phyloP scores from a whole-genome alignment of 2,113 vertebrate species.

The Labrus mixtus region DNA sequence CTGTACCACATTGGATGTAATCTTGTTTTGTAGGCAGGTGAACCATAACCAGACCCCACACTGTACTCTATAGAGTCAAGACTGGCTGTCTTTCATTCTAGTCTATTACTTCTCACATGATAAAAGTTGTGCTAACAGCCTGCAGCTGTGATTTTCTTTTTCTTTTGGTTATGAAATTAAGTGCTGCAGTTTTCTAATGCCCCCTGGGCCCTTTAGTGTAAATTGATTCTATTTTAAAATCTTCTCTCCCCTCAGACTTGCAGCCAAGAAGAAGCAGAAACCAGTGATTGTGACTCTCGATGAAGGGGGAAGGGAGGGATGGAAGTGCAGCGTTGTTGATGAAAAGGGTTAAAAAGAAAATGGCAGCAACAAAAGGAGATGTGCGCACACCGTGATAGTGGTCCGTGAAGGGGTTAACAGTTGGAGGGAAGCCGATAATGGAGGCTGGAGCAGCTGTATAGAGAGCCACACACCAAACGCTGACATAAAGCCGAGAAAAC shows the following conservation, averaged over 20 bases:
- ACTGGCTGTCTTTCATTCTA: constrained; percentile 13
- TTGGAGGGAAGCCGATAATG: constrained; percentile 64
- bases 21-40: constrained; percentile 40
- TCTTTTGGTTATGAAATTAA: constrained; percentile 67
- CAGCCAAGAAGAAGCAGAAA: constrained; percentile 55
- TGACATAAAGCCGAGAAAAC: constrained; percentile 35
- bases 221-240: constrained; percentile 77
- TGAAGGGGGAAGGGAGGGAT: constrained; percentile 39
- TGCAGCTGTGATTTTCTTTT: constrained; percentile 49
- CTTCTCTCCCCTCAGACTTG: constrained; percentile 24
- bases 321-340: constrained; percentile 13
- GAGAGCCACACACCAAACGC: constrained; percentile 46
- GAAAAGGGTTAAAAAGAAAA: constrained; percentile 72
- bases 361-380: constrained; percentile 54
- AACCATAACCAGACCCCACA: constrained; percentile 27
- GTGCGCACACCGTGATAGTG: neutral
- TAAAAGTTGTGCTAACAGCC: constrained; percentile 71
- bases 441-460: constrained; percentile 62
- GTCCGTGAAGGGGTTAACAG: constrained; percentile 65
- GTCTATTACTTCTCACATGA: constrained; percentile 42
- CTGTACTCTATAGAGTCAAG: constrained; percentile 20
- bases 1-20: constrained; percentile 25
- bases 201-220: constrained; percentile 70
- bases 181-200: constrained; percentile 69
- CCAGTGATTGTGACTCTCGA: constrained; percentile 53